A percentile compares a stretch with the other conserved stretches of the same genome.
Evolutionary conservation across 2,113 vertebrate genomes (phyloP).

Genomic region (Sinocyclocheilus anophthalmus): DNA sequence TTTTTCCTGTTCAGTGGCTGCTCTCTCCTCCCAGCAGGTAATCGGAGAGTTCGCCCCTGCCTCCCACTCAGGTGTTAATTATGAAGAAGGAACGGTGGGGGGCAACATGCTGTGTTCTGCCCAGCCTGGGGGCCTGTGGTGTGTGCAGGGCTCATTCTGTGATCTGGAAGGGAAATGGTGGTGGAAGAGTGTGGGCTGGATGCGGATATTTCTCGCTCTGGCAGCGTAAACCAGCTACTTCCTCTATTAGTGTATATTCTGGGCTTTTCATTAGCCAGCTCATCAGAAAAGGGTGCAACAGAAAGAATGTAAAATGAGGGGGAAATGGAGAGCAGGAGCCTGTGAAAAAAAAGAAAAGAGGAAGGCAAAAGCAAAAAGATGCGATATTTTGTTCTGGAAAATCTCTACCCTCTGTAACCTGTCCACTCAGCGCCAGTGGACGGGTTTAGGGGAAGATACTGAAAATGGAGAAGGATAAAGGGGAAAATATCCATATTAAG

Average conservation of each 20-base stretch:
- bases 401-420: constrained; percentile 63
- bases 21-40: constrained; percentile 50
- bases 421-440: constrained; percentile 32
- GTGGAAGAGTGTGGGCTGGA: constrained; percentile 22
- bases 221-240: constrained; percentile 7
- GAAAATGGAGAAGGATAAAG: constrained; percentile 53
- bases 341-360: constrained; percentile 65
- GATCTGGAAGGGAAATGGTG: constrained; percentile 26
- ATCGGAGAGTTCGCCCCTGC: constrained; percentile 52
- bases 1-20: constrained; percentile 53
- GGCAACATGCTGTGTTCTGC: constrained; percentile 44
- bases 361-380: constrained; percentile 67
- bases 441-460: constrained; percentile 42
- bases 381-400: constrained; percentile 65
- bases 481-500: constrained; percentile 35
- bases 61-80: constrained; percentile 77
- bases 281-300: constrained; percentile 59
- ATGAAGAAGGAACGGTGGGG: constrained; percentile 55
- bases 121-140: constrained; percentile 43
- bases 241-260: neutral
- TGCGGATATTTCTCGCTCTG: constrained; percentile 35
- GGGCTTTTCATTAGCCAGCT: constrained; percentile 67
- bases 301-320: constrained; percentile 47
- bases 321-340: constrained; percentile 33
- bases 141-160: constrained; percentile 46